Evolutionary conservation across 1,140 invertebrate species (phyloP).

Genomic region (Hesperophylax magnus): DNA sequence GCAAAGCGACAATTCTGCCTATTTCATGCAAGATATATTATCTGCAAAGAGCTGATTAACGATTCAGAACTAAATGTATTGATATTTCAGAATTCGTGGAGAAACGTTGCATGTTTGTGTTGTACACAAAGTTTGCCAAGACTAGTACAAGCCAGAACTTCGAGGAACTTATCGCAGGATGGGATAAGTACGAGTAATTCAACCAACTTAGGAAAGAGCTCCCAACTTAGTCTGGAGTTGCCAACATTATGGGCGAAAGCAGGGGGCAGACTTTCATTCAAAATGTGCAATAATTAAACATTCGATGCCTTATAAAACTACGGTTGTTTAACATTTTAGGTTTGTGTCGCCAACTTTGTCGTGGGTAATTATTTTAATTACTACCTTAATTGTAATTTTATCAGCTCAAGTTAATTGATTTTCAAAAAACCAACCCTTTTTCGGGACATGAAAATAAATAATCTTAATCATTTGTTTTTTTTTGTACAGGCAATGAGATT

Average conservation of each 20-base stretch:
- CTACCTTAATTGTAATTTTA: no score
- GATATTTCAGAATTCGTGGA: neutral
- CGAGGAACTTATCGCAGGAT: neutral
- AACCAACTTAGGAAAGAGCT: conserved; percentile 20
- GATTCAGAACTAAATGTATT: conserved; percentile 14
- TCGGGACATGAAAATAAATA: no score
- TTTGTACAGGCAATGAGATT: no score
- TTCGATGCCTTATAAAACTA: no score
- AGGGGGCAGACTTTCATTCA: neutral
- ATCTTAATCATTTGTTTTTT: no score
- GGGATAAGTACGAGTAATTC: conserved; percentile 22
- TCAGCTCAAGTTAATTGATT: no score
- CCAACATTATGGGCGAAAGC: neutral
- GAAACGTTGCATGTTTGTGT: conserved; percentile 15
- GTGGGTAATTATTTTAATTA: no score
- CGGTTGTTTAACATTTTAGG: no score
- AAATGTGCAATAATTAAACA: neutral
- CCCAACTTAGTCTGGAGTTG: conserved; percentile 27
- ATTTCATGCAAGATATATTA: no score
- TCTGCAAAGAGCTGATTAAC: neutral
- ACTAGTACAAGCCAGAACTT: conserved; percentile 20
- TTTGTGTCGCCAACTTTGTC: no score
- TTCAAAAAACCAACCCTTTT: no score
- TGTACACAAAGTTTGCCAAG: conserved; percentile 13
- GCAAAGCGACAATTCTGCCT: no score